phyloP scores from a whole-genome alignment of 1,140 invertebrate genomes.

The Heterodera carotae region DNA sequence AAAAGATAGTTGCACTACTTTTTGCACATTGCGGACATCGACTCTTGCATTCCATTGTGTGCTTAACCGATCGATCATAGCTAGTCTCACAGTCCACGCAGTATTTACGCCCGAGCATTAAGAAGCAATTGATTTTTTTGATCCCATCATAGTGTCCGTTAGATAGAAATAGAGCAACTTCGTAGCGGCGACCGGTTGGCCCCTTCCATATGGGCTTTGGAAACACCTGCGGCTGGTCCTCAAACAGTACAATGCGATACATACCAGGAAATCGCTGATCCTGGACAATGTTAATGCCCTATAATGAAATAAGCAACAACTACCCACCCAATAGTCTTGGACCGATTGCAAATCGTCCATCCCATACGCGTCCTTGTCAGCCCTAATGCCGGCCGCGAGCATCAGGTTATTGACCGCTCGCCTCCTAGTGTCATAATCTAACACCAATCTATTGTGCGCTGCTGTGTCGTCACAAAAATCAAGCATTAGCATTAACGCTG shows the following conservation, averaged over 20 bases:
- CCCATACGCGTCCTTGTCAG: neutral
- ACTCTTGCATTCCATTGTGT: neutral
- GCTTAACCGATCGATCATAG: neutral
- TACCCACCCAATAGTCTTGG: neutral
- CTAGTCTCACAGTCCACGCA: neutral
- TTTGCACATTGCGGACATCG: neutral
- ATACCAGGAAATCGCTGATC: neutral
- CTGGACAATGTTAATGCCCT: neutral
- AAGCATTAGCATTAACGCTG: neutral
- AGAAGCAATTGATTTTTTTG: neutral
- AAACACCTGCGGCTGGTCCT: neutral
- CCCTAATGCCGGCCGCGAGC: neutral
- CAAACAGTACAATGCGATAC: neutral
- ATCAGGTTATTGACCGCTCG: neutral
- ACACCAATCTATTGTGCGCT: neutral
- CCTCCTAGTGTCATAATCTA: neutral
- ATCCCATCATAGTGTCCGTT: neutral
- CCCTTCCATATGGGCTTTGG: neutral
- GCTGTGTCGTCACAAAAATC: neutral
- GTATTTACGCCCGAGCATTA: neutral
- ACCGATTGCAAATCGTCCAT: neutral
- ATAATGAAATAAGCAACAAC: neutral
- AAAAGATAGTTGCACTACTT: neutral
- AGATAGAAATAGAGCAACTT: neutral
- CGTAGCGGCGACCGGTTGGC: neutral